A percentile compares a stretch with the other conserved stretches of the same genome.
Evolutionary conservation across 2,113 vertebrate genomes (phyloP).

Genomic region (Chaenogobius annularis): DNA sequence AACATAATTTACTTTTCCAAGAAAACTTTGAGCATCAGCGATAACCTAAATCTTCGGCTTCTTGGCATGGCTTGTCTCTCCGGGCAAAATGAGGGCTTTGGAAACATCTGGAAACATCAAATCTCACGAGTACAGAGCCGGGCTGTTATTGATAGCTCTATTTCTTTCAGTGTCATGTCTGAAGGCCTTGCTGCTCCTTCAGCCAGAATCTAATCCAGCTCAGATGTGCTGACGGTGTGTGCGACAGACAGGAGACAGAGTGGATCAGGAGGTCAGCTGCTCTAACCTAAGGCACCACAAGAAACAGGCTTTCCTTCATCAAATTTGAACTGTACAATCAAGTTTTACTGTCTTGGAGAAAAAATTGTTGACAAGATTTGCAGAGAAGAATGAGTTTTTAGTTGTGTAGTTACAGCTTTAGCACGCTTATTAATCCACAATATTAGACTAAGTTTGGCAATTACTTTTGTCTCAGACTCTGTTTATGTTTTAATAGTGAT

Average conservation of each 20-base stretch:
- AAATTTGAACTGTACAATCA: neutral
- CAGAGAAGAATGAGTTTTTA: neutral
- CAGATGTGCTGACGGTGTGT: conserved; percentile 1
- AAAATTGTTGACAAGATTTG: neutral
- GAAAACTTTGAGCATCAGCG: neutral
- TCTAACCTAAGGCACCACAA: neutral
- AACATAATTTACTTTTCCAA: neutral
- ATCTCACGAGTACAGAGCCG: neutral
- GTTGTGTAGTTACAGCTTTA: neutral
- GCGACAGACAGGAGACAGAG: neutral
- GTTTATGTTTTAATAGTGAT: too few species aligned
- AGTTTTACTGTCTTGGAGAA: neutral
- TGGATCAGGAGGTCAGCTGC: neutral
- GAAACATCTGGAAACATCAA: conserved; percentile 7
- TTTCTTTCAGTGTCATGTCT: conserved; percentile 11
- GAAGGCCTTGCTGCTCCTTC: conserved; percentile 2
- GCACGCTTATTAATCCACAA: neutral
- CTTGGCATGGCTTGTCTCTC: neutral
- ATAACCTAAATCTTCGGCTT: neutral
- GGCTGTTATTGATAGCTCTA: conserved; percentile 8
- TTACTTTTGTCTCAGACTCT: too few species aligned
- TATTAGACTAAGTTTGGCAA: too few species aligned
- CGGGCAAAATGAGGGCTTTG: neutral
- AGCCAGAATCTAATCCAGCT: neutral
- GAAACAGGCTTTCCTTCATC: neutral